Evolutionary conservation across 1,140 invertebrate genomes (phyloP).

Genomic region (Trichoplusia ni): DNA sequence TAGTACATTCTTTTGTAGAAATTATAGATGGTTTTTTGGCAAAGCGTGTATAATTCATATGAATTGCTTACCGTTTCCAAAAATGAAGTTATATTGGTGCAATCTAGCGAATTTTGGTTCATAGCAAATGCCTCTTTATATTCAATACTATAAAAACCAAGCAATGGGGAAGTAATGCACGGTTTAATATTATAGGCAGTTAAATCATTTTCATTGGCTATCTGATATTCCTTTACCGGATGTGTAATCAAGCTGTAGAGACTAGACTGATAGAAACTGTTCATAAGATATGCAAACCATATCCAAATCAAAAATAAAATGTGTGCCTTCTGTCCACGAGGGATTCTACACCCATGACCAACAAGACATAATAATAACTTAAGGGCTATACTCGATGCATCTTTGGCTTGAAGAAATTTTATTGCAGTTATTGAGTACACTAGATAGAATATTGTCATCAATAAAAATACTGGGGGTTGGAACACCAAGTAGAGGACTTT

Average conservation of each 20-base stretch:
- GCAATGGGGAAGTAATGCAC: conserved; percentile 37
- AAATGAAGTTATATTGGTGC: not conserved
- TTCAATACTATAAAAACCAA: not conserved
- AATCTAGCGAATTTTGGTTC: no score
- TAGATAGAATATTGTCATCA: conserved; percentile 43
- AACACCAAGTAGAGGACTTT: conserved; percentile 58
- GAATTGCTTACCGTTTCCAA: conserved; percentile 42
- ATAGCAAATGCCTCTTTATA: no score
- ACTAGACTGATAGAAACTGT: conserved; percentile 50
- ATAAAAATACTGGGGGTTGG: conserved; percentile 46
- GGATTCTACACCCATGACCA: not conserved
- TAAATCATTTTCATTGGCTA: conserved; percentile 41
- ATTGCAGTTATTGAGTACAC: conserved; percentile 43
- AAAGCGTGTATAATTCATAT: conserved; percentile 38
- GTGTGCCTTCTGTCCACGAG: not conserved
- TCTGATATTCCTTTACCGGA: conserved; percentile 44
- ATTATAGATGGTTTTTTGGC: conserved; percentile 37
- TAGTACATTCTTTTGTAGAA: conserved; percentile 45
- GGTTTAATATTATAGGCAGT: conserved; percentile 39
- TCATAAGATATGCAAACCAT: conserved; percentile 55
- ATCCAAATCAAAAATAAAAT: conserved; percentile 47
- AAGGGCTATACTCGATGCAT: conserved; percentile 38
- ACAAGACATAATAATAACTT: conserved; percentile 19
- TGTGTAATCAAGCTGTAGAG: conserved; percentile 48
- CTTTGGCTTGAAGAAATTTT: conserved; percentile 34